Evolutionary conservation across 1,140 invertebrate species (phyloP).

Genomic region (Prorops nasuta): DNA sequence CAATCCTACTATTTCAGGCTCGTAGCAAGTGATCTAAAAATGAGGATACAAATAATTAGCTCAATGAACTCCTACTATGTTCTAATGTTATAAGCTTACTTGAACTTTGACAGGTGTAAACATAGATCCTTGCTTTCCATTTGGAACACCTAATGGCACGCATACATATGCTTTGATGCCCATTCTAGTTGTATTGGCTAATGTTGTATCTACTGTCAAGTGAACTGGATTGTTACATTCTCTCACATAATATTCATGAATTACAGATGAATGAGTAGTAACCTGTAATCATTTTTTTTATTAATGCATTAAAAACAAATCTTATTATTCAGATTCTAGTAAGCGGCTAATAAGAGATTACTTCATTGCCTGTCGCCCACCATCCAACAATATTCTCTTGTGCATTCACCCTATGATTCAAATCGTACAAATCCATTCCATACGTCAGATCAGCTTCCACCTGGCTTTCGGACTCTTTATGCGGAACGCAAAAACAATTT

Average conservation of each 20-base stretch:
- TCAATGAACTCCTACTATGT: background rate
- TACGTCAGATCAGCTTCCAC: constrained; percentile 95
- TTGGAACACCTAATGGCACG: constrained; percentile 69
- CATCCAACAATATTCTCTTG: constrained; percentile 93
- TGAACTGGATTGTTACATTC: constrained; percentile 93
- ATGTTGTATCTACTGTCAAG: constrained; percentile 88
- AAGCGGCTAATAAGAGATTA: constrained; percentile 10
- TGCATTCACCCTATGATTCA: constrained; percentile 89
- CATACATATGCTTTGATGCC: constrained; percentile 88
- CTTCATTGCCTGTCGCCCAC: constrained; percentile 94
- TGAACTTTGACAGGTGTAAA: constrained; percentile 90
- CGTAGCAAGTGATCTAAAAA: constrained; percentile 72
- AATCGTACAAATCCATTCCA: constrained; percentile 91
- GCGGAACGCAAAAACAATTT: constrained; percentile 96
- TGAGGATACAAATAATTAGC: constrained; percentile 2
- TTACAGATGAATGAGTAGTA: constrained; percentile 93
- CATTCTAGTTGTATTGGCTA: constrained; percentile 76
- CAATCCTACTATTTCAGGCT: constrained; percentile 84
- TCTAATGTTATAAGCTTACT: constrained; percentile 27
- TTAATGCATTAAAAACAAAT: background rate
- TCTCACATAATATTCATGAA: constrained; percentile 95
- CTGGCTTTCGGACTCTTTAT: constrained; percentile 93
- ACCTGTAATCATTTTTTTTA: constrained; percentile 57
- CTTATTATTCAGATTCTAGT: background rate
- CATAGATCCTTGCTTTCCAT: constrained; percentile 92